Percentiles rank a stretch among this genome's conserved stretches.
phyloP scores from a whole-genome alignment of 2,888 invertebrate species.

The Ennomos fuscantarius region DNA sequence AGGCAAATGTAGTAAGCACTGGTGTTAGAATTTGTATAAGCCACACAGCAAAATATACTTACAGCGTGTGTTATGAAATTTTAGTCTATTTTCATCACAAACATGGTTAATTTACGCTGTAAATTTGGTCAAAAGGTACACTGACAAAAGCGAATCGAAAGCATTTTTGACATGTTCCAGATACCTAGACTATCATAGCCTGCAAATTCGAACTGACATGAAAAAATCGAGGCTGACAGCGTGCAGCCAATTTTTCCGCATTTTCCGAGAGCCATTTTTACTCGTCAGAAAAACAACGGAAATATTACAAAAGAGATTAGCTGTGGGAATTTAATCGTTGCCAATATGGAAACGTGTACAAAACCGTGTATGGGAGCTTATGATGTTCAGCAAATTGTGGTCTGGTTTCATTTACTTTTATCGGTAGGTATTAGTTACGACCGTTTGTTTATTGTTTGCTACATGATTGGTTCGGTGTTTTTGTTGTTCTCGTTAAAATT shows the following conservation, averaged over 20 bases:
- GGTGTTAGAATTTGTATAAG: too few relatives aligned
- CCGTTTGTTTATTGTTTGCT: constrained; percentile 12
- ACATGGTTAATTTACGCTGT: neutral
- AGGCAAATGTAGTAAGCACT: too few relatives aligned
- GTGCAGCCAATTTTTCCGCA: constrained; percentile 48
- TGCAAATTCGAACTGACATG: constrained; percentile 48
- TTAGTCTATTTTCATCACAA: neutral
- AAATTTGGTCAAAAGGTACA: constrained; percentile 3
- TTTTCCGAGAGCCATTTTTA: constrained; percentile 39
- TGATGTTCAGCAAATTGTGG: constrained; percentile 19
- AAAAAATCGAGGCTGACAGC: constrained; percentile 39
- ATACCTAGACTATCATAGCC: constrained; percentile 50
- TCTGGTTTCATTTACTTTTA: constrained; percentile 14
- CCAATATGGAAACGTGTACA: constrained; percentile 16
- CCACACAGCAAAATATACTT: too few relatives aligned
- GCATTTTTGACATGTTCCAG: constrained; percentile 47
- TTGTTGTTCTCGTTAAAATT: constrained; percentile 1
- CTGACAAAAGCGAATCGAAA: constrained; percentile 32
- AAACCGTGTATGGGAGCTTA: constrained; percentile 12
- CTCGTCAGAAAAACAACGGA: constrained; percentile 17
- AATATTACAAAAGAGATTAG: constrained; percentile 18
- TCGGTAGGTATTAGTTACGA: constrained; percentile 13
- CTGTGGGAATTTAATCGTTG: constrained; percentile 22
- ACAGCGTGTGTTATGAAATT: too few relatives aligned
- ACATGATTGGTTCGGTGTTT: neutral